Percentiles rank a stretch among this genome's conserved stretches.
Evolutionary conservation across 1,140 invertebrate species (phyloP).

Genomic region (Bombus soroeensis): DNA sequence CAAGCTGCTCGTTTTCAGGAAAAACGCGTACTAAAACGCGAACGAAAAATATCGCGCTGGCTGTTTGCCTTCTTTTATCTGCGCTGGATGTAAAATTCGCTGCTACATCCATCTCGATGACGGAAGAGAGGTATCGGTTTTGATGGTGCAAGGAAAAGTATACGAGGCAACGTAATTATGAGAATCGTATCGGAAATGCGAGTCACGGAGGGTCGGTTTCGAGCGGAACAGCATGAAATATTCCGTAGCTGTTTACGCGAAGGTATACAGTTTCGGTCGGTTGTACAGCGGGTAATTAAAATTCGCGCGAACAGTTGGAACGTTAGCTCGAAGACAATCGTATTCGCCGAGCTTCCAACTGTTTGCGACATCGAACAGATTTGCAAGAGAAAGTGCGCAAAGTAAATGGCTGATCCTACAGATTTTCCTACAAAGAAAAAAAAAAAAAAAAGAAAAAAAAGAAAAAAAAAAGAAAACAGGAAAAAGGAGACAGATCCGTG

Average conservation of each 20-base stretch:
- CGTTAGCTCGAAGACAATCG: background rate
- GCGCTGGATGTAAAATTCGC: background rate
- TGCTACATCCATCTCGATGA: background rate
- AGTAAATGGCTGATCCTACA: background rate
- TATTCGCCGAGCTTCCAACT: background rate
- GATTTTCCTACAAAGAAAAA: background rate
- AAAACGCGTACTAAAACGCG: background rate
- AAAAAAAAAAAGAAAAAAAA: too few species aligned
- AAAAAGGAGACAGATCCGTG: background rate
- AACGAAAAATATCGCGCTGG: background rate
- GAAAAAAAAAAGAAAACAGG: too few species aligned
- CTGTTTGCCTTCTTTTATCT: background rate
- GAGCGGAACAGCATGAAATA: slow-evolving; percentile 1
- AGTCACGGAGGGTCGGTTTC: background rate
- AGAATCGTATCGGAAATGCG: slow-evolving; percentile 6
- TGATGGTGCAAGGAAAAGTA: background rate
- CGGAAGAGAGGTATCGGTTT: background rate
- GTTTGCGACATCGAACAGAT: background rate
- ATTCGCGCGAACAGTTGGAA: slow-evolving; percentile 11
- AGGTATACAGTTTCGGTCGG: background rate
- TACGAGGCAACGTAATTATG: background rate
- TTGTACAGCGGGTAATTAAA: slow-evolving; percentile 10
- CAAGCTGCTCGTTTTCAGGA: background rate
- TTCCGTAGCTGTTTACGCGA: background rate
- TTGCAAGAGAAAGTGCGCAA: background rate